Percentiles rank a stretch among this genome's conserved stretches.
These are phyloP conservation scores for Remorina albescens DNA, from an alignment of 2,797 vertebrate genomes.

Conservation along the genomic window DNA sequence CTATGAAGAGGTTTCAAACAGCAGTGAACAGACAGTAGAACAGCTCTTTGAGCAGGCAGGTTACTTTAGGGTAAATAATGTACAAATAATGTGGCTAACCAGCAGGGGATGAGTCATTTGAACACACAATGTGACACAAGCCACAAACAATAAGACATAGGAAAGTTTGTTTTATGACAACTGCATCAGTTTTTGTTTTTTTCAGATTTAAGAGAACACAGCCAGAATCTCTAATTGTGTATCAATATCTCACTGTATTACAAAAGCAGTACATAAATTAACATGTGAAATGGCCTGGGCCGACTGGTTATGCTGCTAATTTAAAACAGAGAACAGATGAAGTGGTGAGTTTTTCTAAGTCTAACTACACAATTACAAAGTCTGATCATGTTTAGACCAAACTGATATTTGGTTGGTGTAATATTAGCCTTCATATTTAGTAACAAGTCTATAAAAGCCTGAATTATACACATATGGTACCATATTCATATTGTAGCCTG, in stretches of 20 bases:
- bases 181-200: no score
- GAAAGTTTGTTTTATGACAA: no score
- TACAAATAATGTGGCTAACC: background rate
- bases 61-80: background rate
- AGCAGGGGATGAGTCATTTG: background rate
- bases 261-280: background rate
- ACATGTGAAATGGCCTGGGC: background rate
- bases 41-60: no score
- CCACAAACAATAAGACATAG: no score
- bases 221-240: background rate
- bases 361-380: background rate
- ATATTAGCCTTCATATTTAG: background rate
- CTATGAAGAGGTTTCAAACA: no score
- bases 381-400: background rate
- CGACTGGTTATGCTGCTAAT: background rate
- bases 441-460: background rate
- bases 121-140: no score
- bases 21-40: no score
- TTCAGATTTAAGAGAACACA: background rate
- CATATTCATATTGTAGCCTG: slow-evolving; percentile 11
- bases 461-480: background rate
- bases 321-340: background rate
- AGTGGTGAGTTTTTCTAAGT: background rate
- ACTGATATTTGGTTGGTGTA: background rate
- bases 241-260: background rate